Percentiles rank a stretch among this genome's conserved stretches.
Evolutionary conservation across 2,888 invertebrate species (phyloP).

Genomic region (Fabriciana adippe): DNA sequence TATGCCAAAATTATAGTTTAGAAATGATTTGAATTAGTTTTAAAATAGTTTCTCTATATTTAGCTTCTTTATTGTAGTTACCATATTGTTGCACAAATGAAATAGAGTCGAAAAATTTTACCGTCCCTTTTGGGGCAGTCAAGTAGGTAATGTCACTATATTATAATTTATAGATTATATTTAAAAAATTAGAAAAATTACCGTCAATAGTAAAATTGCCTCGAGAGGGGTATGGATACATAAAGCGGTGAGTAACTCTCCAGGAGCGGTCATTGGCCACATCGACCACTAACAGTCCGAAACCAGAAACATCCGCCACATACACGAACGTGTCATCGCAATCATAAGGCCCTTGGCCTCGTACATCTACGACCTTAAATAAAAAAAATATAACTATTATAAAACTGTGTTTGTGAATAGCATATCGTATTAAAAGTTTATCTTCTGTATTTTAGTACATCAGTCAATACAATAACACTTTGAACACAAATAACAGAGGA

Average conservation of each 20-base stretch:
- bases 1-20: too few relatives aligned
- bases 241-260: constrained; percentile 83
- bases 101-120: too few relatives aligned
- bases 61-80: too few relatives aligned
- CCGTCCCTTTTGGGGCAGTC: too few relatives aligned
- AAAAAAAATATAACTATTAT: neutral
- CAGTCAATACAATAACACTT: too few relatives aligned
- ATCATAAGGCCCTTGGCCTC: constrained; percentile 61
- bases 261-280: constrained; percentile 80
- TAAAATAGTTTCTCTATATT: too few relatives aligned
- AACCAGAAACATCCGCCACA: constrained; percentile 85
- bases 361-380: constrained; percentile 81
- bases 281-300: constrained; percentile 85
- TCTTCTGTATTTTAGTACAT: too few relatives aligned
- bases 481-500: too few relatives aligned
- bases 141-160: too few relatives aligned
- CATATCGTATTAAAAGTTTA: neutral
- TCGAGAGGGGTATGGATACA: constrained; percentile 85
- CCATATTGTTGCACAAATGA: too few relatives aligned
- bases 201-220: constrained; percentile 85
- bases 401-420: neutral
- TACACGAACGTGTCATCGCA: constrained; percentile 86
- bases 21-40: too few relatives aligned
- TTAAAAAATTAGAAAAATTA: constrained; percentile 46
- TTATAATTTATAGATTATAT: neutral